Conservation (phyloP, 1,140 invertebrate genomes). For the Triops longicaudatus region DNA sequence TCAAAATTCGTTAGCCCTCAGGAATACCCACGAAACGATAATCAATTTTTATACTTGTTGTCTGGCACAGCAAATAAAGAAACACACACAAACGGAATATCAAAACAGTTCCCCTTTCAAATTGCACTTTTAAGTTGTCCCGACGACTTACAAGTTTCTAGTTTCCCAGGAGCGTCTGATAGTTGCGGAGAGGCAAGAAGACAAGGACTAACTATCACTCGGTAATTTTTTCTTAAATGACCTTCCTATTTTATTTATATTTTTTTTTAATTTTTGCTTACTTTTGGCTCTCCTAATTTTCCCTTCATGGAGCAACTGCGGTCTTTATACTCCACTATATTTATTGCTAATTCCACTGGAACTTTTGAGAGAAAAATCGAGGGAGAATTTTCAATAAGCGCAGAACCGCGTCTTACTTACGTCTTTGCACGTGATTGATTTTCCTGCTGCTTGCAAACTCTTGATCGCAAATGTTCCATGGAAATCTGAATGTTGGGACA, state of each 20-base stretch:
- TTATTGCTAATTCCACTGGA: not conserved
- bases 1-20: slow-evolving; percentile 67
- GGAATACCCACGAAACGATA: slow-evolving; percentile 61
- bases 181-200: no score
- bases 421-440: slow-evolving; percentile 16
- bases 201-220: no score
- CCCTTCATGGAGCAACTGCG: not conserved
- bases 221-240: no score
- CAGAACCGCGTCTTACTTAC: not conserved
- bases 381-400: not conserved
- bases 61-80: slow-evolving; percentile 46
- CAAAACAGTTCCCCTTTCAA: not conserved
- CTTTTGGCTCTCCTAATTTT: not conserved
- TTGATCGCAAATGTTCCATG: not conserved
- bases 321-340: not conserved
- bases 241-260: no score
- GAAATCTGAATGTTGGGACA: not conserved
- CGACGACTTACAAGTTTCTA: not conserved
- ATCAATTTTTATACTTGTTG: slow-evolving; percentile 61
- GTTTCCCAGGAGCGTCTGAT: no score
- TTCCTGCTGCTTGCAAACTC: not conserved
- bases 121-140: not conserved
- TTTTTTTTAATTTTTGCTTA: no score
- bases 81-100: not conserved
- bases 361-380: not conserved